Base-by-base conservation (phyloP, 1,140 invertebrate species). In the Papilio xuthus region DNA sequence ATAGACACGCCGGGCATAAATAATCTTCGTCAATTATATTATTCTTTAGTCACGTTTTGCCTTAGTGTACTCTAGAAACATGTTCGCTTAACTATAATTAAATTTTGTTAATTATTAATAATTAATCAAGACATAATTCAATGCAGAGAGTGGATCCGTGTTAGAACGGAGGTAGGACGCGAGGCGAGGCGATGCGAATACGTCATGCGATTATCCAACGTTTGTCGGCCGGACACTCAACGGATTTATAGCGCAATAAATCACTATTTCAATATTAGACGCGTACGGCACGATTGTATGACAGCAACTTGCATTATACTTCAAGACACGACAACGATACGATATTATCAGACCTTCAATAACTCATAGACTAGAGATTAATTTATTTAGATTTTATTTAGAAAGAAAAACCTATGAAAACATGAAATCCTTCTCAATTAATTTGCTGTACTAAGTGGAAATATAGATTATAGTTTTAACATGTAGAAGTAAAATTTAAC, bases 201-300 rank as follows among this genome's bases (percentile, higher is more conserved):
- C 82, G 89, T 91, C 90, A 90, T 88, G 79, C 88, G 90, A 91
- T 91, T 90, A 90, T 90, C 90, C 88, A 76, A 86, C 87, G 87
- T 85, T 87, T 87, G 89, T 89, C 85, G 83, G 85, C 53, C 67
- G 83, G 88, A 86, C 88, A 88, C 82, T 87, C 82, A 83, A 84
- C 86, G 86, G 86, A 90, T 90, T 90, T 90, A 90, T 89, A 80
- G 85, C 86, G 78, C 72, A 78, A 88, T 90, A 90, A 87, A 90
- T 90, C 89, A 91, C 90, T 83, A 89, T 89, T 90, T 91, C 90
- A 91, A 91, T 91, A 91, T 89, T 91, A 91, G 86, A 87, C 85
- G 85, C 81, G 81, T 63, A 76, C 28, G 84, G 80, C 81, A 83
- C 83, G 83, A 84, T 85, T 85, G 84, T 81, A 76, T 67, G 79